phyloP scores from a whole-genome alignment of 2,888 invertebrate species.

The Barypeithes pellucidus region DNA sequence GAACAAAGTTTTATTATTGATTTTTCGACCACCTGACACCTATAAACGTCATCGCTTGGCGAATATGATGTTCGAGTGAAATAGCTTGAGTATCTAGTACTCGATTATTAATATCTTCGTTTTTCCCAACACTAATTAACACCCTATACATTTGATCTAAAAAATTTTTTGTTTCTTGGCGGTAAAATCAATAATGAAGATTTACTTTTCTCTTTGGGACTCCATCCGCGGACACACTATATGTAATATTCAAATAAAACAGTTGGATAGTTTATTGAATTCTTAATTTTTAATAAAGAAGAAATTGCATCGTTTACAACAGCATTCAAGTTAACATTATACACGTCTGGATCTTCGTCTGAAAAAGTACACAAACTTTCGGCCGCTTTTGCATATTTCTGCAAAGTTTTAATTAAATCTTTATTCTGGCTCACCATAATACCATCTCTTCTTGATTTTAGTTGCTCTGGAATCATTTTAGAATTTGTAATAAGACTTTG shows the following conservation, averaged over 20 bases:
- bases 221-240: too few species aligned
- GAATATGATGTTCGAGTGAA: too few species aligned
- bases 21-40: too few species aligned
- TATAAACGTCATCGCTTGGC: too few species aligned
- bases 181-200: too few species aligned
- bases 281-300: slow-evolving; percentile 75
- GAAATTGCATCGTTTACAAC: slow-evolving; percentile 84
- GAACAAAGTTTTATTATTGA: too few species aligned
- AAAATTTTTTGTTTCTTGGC: too few species aligned
- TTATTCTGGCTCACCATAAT: slow-evolving; percentile 92
- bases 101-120: too few species aligned
- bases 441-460: slow-evolving; percentile 73
- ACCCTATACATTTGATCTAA: too few species aligned
- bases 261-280: slow-evolving; percentile 46
- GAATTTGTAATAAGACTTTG: slow-evolving; percentile 30
- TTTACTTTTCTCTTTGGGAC: too few species aligned
- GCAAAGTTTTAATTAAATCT: slow-evolving; percentile 79
- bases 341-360: slow-evolving; percentile 91
- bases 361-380: slow-evolving; percentile 83
- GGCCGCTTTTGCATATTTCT: slow-evolving; percentile 80
- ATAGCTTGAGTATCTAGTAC: too few species aligned
- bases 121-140: too few species aligned
- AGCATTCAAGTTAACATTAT: slow-evolving; percentile 88
- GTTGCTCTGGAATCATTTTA: neutral
- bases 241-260: slow-evolving; percentile 24